Evolutionary conservation across 1,140 invertebrate genomes (phyloP), one percentile per base, ranked within the genome.

Genomic region (Notospermus geniculatus): DNA sequence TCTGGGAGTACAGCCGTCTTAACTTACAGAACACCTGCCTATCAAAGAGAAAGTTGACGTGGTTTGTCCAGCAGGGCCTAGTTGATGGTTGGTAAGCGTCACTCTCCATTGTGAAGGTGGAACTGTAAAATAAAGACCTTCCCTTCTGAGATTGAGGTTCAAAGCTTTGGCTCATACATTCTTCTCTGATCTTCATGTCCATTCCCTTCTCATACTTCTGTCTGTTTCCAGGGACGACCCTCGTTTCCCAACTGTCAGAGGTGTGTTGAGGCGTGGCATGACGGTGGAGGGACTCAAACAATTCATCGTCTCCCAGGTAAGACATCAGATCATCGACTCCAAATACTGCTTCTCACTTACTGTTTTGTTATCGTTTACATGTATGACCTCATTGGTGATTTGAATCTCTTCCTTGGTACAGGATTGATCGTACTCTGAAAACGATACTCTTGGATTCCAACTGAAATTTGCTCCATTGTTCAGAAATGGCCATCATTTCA

Each of bases 1-100:
- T 99, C 72, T 98, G 92, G 88, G 93, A 93, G 74, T 99, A 98
- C 81, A 91, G 91, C 73, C 85, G 95, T 65, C 82, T 98, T 15
- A 98, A 97, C 70, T 93, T 99, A 88, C 97, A 92, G 2, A 95
- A 98, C 70, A 98, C 96, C 25, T 95, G 99, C 39, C 82, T 99
- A 28, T 98, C 95, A 0, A 99, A 99, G 81, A 84, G 97, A 62
- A 98, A 97, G 79, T 83, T 99, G 0, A 97, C 96, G 0, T 98
- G 94, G 93, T 96, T 99, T 80, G 97, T 99, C 0, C 87, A 94
- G 23, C 85, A 97, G 74, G 90, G 91, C 19, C 77, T 91, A 43
- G 97, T 99, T 9, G 93, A 97, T 84, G 95, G 95, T 70, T 99
- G 97, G 95, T 90, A 83, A 83, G 84, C 80, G 15, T 28, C 55